Base-by-base conservation (phyloP, 1,140 invertebrate species). In the Drosophila fuyamai region DNA sequence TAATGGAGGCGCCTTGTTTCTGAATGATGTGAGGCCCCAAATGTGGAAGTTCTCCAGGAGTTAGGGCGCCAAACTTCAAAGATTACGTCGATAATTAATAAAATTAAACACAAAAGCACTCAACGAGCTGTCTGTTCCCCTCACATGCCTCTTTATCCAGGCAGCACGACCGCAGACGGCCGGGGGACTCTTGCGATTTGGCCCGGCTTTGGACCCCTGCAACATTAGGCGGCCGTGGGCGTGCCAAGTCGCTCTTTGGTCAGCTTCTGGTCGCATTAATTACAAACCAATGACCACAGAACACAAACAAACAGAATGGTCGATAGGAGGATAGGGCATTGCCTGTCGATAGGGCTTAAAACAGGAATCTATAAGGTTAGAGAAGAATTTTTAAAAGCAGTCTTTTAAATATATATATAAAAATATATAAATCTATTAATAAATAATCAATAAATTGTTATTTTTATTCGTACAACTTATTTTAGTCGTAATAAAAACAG, bases 81-180 rank as follows among this genome's bases (percentile, higher is more conserved):
- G 84, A 88, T 88, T 88, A 88, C 68, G 58, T 60, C 70, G 80
- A 89, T 81, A 88, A 88, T 89, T 89, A 88, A 88, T 88, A 88
- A 89, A 89, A 88, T 88, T 88, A 88, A 84, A 77, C 73, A 83
- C 72, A 89, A 89, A 88, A 89, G 84, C 80, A 77, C 76, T 84
- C 81, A 80, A 67, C 60, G 56, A 58, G 56, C 27, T 53, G 18
- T 2, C 13, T 27, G 16, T 27, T 16, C 9, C 10, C 29, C 48
- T 32, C 46, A 8, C 5, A 32, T 6, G 6, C 23, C 43, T 23
- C 12, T 8, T 36, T 16, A 16, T 27, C 14, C 44, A 36, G 5
- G 51, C 12, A 43, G n/a, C 4, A 10, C 29, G 36, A 74, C 72
- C 72, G 72, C 72, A 67, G 61, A 50, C 43, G n/a, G 16, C 12